phyloP scores from a whole-genome alignment of 2,888 invertebrate genomes.

The Lydus trimaculatus region DNA sequence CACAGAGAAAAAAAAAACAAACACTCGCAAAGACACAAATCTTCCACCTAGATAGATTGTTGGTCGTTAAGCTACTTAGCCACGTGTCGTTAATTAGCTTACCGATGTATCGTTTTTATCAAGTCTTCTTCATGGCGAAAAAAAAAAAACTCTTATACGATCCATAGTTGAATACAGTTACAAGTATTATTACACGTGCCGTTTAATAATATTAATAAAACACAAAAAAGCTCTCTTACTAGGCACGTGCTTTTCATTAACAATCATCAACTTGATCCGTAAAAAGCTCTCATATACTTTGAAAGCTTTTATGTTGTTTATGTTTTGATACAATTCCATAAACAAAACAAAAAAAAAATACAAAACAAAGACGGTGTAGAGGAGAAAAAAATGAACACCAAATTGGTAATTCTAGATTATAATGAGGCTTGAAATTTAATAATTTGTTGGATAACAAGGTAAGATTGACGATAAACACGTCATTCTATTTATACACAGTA shows the following conservation, averaged over 20 bases:
- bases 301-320: slow-evolving; percentile 18
- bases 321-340: not conserved
- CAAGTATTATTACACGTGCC: slow-evolving; percentile 30
- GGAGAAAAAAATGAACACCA: not conserved
- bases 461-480: too few relatives aligned
- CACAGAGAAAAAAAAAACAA: too few relatives aligned
- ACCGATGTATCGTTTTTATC: not conserved
- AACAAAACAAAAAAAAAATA: not conserved
- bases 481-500: too few relatives aligned
- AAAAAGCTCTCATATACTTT: slow-evolving; percentile 41
- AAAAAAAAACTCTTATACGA: not conserved
- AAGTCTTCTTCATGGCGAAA: not conserved
- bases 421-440: not conserved
- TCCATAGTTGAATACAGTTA: slow-evolving; percentile 12
- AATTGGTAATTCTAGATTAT: slow-evolving; percentile 2
- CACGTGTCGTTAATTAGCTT: not conserved
- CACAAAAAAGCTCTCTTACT: slow-evolving; percentile 40
- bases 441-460: not conserved
- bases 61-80: not conserved
- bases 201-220: slow-evolving; percentile 20
- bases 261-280: slow-evolving; percentile 41
- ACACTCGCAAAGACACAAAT: too few relatives aligned
- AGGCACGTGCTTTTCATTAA: slow-evolving; percentile 48
- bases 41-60: too few relatives aligned
- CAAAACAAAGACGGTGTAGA: too few relatives aligned